phyloP scores from a whole-genome alignment of 2,888 invertebrate genomes.

The Nomada fabriciana region DNA sequence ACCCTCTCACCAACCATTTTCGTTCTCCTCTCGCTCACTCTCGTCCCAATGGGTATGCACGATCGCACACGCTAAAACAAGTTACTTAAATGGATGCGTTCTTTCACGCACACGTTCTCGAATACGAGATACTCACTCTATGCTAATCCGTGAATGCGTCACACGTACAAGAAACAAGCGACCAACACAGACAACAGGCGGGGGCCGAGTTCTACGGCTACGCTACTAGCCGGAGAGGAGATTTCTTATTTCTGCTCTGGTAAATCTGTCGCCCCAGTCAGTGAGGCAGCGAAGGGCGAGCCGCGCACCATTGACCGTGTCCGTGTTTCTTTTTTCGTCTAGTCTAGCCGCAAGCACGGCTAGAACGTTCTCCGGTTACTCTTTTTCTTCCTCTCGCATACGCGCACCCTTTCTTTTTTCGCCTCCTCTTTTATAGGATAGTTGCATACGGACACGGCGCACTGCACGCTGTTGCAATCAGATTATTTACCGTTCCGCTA shows the following conservation, averaged over 20 bases:
- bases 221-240: conserved; percentile 70
- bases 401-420: conserved; percentile 13
- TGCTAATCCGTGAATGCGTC: conserved; percentile 21
- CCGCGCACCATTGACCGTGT: conserved; percentile 81
- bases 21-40: not conserved
- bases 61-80: conserved; percentile 10
- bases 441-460: conserved; percentile 23
- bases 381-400: conserved; percentile 5
- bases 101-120: conserved; percentile 14
- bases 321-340: conserved; percentile 73
- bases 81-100: conserved; percentile 25
- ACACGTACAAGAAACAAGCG: not conserved
- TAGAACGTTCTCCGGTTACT: conserved; percentile 12
- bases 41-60: not conserved
- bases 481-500: conserved; percentile 42
- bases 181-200: conserved; percentile 18
- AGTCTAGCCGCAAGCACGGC: conserved; percentile 34
- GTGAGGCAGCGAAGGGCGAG: conserved; percentile 83
- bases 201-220: conserved; percentile 44
- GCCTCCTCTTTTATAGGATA: conserved; percentile 17
- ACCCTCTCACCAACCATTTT: not conserved
- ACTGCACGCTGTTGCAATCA: conserved; percentile 25
- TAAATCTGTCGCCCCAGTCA: conserved; percentile 84
- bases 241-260: conserved; percentile 84
- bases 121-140: conserved; percentile 15